Percentiles rank a stretch among this genome's conserved stretches.
phyloP scores from a whole-genome alignment of 2,113 vertebrate species.

The Oreocharis arfaki region DNA sequence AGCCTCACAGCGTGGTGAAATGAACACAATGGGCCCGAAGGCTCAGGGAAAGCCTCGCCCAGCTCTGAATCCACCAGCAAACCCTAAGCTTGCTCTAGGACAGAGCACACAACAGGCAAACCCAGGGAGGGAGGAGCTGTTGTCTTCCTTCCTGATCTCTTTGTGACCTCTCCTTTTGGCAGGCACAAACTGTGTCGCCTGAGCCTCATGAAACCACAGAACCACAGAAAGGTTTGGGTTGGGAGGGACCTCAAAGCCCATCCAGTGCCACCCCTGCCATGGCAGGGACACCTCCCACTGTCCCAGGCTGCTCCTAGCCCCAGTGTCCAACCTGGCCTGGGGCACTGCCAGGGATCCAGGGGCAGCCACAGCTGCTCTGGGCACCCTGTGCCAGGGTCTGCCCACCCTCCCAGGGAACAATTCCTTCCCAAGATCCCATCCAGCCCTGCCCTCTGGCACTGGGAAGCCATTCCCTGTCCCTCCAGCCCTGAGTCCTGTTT shows the following conservation, averaged over 20 bases:
- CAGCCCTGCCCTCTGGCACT: background rate
- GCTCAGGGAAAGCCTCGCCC: background rate
- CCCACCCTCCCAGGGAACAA: background rate
- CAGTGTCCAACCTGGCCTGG: background rate
- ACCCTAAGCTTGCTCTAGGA: background rate
- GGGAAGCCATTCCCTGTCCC: background rate
- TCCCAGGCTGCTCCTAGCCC: background rate
- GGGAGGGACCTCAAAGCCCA: rapidly evolving
- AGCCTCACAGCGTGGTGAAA: background rate
- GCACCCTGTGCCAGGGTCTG: background rate
- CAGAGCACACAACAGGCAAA: background rate
- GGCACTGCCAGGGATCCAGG: background rate
- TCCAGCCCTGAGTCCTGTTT: background rate
- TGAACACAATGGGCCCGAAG: background rate
- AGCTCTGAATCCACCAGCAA: background rate
- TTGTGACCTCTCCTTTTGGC: background rate
- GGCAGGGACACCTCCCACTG: background rate
- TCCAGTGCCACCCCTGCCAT: background rate
- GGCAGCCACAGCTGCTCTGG: background rate
- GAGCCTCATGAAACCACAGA: background rate
- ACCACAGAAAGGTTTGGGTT: rapidly evolving
- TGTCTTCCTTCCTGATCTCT: background rate
- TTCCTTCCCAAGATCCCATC: background rate
- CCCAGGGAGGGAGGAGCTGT: background rate
- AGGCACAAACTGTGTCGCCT: background rate